Evolutionary conservation across 2,888 invertebrate genomes (phyloP), one percentile per base, ranked within the genome.

Genomic region (Cordilura impudica): DNA sequence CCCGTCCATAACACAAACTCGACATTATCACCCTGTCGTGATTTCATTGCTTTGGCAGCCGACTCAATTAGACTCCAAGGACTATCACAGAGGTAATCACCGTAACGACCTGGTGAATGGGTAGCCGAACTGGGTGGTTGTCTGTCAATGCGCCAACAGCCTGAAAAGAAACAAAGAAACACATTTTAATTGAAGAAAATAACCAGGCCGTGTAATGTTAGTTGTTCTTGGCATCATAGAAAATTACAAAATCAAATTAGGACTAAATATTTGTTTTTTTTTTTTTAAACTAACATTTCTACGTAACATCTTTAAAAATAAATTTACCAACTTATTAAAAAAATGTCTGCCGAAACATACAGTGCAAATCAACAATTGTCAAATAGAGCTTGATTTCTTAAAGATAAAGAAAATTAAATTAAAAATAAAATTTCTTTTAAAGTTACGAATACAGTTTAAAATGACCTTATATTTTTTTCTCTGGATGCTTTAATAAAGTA

Each of bases 1-100:
- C 97, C 97, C 19, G 97, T 97, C 97, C 97, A 98, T 21, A 98
- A 91, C 19, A 97, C 96, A 89, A 97, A 97, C 90, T 97, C 97
- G 78, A 97, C 95, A 88, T 95, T 96, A 89, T 96, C 95, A 54
- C 94, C 94, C 87, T 95, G 95, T 76, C 95, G 92, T 66, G 93
- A 93, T 90, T 94, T 94, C 97, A 97, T 97, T 83, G 95, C 94
- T 86, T 93, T 92, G 73, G 96, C 94, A 6, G 97, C 97, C 45
- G 97, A 96, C 89, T 95, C 94, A 84, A 97, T 95, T 84, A 98
- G 93, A 86, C 94, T 93, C 93, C 96, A 94, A 5, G 97, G 96
- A 84, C 97, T 94, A 91, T 97, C 97, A 90, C 97, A 97, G 81
- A 93, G 93, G 91, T 95, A 95, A 91, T 95, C 93, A 54, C 95